Percentiles rank a stretch among this genome's conserved stretches.
Evolutionary conservation across 2,113 vertebrate genomes (phyloP).

Genomic region (Periophthalmus modestus): DNA sequence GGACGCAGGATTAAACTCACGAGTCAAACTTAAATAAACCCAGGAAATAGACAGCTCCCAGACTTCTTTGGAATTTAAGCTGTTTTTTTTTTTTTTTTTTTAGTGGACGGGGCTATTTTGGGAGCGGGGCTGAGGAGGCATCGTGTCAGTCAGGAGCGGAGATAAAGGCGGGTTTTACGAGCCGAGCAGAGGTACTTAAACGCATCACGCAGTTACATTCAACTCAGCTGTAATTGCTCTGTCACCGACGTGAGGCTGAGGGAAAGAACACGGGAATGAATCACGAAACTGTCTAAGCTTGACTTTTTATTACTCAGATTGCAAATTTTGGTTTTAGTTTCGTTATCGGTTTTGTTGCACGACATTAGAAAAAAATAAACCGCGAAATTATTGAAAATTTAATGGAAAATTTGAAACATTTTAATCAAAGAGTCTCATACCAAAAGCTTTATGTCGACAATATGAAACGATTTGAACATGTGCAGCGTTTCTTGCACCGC

Average conservation of each 20-base stretch:
- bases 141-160: constrained; percentile 30
- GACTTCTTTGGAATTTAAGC: constrained; percentile 55
- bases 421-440: no score
- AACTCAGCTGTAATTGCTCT: constrained; percentile 19
- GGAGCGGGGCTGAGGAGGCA: constrained; percentile 20
- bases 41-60: constrained; percentile 55
- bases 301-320: no score
- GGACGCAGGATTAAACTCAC: constrained; percentile 69
- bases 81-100: no score
- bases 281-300: no score
- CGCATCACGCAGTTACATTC: constrained; percentile 2
- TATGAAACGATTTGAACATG: no score
- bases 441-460: no score
- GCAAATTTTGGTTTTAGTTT: no score
- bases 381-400: no score
- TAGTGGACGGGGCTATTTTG: constrained; percentile 50
- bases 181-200: constrained; percentile 25
- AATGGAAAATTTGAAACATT: no score
- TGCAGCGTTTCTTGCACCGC: no score
- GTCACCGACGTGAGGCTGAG: constrained; percentile 10
- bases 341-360: no score
- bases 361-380: no score
- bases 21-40: constrained; percentile 72
- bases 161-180: constrained; percentile 31
- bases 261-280: background rate